Base-by-base conservation (phyloP, 1,140 invertebrate species). In the Probaryconus sp. region DNA sequence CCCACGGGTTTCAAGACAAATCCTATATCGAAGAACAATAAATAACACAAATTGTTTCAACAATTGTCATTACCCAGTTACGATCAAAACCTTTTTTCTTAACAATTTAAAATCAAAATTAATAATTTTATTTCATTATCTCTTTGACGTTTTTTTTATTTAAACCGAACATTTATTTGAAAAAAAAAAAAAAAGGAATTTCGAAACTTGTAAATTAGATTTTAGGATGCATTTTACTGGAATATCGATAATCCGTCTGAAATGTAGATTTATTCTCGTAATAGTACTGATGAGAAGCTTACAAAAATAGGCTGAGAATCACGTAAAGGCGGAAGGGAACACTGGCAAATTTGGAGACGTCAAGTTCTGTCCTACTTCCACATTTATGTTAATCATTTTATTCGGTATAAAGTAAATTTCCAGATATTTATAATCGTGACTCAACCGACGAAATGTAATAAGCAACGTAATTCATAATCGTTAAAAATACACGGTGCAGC, bases 1-100 rank as follows among this genome's bases (percentile, higher is more conserved):
- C 72, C 72, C 60, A 65, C 64, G 58, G 58, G 58, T 65, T 60
- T 47, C 38, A 38, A 48, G 43, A 51, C 56, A 43, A 56, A 63
- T 68, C 60, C 35, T 60, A 48, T 63, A 71, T 71, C 50, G 68
- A 58, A 21, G 43, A 56, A 50, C 58, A 24, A 58, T 35, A 30
- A 53, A 47, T 35, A 38, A 40, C 26, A 31, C 33, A 16, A 16
- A 60, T 51, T 60, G 45, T 69, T 69, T 69, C 45, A 50, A 68
- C 53, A 45, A 68, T 56, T 42, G 30, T 43, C 51, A 28, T 37
- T n/a, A 35, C 7, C 3, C 21, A 7, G 3, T 4, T 24, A 24
- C n/a, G n/a, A n/a, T n/a, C 21, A 24, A 24, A 24, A 24, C 21
- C 7, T 24, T n/a, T n/a, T n/a, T n/a, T 24, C 3, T 24, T 4